These are phyloP conservation scores for Andrena minutula DNA, from an alignment of 2,888 invertebrate species.

Conservation along the genomic window DNA sequence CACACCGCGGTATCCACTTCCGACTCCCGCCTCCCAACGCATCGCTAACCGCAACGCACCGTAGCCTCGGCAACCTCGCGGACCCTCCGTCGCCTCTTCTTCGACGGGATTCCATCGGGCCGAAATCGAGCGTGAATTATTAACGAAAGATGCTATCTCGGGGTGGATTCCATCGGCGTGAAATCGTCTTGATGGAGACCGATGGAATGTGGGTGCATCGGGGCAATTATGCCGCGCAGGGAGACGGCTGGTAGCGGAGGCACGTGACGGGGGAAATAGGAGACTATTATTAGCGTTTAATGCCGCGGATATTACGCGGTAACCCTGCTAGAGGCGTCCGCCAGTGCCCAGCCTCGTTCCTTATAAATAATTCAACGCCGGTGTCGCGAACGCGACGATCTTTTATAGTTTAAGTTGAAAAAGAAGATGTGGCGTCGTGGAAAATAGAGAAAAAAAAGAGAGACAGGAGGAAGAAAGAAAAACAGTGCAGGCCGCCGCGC, in stretches of 20 bases:
- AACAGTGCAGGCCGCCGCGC: slow-evolving; percentile 35
- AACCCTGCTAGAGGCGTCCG: slow-evolving; percentile 40
- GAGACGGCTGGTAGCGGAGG: slow-evolving; percentile 18
- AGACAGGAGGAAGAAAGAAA: slow-evolving; percentile 54
- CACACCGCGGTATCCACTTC: too few species aligned
- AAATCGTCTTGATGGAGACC: slow-evolving; percentile 33
- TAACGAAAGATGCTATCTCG: slow-evolving; percentile 24
- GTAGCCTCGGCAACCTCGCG: background rate
- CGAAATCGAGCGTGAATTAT: slow-evolving; percentile 31
- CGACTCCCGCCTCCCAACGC: background rate
- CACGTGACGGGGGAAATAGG: slow-evolving; percentile 9
- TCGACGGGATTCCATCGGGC: background rate
- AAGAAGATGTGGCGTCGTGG: slow-evolving; percentile 38
- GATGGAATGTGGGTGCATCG: slow-evolving; percentile 48
- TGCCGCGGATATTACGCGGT: slow-evolving; percentile 47
- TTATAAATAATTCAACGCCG: slow-evolving; percentile 67
- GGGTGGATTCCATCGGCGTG: slow-evolving; percentile 40
- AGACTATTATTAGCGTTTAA: slow-evolving; percentile 60
- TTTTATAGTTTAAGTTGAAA: slow-evolving; percentile 61
- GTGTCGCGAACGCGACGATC: slow-evolving; percentile 47
- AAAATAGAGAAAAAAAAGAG: slow-evolving; percentile 47
- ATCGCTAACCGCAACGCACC: background rate
- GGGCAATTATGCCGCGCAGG: slow-evolving; percentile 25
- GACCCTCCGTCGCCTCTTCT: background rate
- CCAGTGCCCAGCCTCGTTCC: slow-evolving; percentile 45